Conservation (phyloP, 1,140 invertebrate genomes). For the Panagrolaimus sp. region DNA sequence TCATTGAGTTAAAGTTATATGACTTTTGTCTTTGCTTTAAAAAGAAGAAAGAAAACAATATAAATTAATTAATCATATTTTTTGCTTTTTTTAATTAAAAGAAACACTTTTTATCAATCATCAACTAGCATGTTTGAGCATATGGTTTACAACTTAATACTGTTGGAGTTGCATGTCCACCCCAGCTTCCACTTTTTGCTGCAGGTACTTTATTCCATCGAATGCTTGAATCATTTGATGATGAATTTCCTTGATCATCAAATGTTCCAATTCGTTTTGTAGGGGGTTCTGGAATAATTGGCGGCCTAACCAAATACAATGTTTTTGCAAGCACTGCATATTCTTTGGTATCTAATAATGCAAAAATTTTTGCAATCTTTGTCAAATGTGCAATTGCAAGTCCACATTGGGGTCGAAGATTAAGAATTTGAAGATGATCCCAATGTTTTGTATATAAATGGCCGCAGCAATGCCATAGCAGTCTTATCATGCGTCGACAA, state of each 20-base stretch:
- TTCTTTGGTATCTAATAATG: slow-evolving; percentile 50
- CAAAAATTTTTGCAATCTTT: slow-evolving; percentile 38
- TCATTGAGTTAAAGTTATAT: no score
- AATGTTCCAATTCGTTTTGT: slow-evolving; percentile 32
- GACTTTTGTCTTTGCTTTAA: no score
- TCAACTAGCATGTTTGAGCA: slow-evolving; percentile 38
- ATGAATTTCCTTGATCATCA: slow-evolving; percentile 28
- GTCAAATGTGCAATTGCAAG: slow-evolving; percentile 53
- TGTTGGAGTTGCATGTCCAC: slow-evolving; percentile 48
- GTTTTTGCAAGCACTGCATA: slow-evolving; percentile 38
- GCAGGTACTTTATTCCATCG: slow-evolving; percentile 45
- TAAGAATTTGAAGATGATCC: slow-evolving; percentile 45
- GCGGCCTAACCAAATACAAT: slow-evolving; percentile 42
- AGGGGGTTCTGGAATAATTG: slow-evolving; percentile 25
- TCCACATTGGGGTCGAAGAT: slow-evolving; percentile 51
- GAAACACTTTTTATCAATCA: neutral
- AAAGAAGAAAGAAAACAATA: no score
- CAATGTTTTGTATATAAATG: slow-evolving; percentile 57
- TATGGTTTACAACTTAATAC: slow-evolving; percentile 39
- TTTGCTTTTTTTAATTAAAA: no score
- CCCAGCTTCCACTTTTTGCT: slow-evolving; percentile 54
- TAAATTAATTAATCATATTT: no score
- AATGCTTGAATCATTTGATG: slow-evolving; percentile 7
- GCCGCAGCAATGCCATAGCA: slow-evolving; percentile 56
- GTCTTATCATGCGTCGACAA: slow-evolving; percentile 35